Evolutionary conservation across 2,113 vertebrate species (phyloP).

Genomic region (Podiceps cristatus): DNA sequence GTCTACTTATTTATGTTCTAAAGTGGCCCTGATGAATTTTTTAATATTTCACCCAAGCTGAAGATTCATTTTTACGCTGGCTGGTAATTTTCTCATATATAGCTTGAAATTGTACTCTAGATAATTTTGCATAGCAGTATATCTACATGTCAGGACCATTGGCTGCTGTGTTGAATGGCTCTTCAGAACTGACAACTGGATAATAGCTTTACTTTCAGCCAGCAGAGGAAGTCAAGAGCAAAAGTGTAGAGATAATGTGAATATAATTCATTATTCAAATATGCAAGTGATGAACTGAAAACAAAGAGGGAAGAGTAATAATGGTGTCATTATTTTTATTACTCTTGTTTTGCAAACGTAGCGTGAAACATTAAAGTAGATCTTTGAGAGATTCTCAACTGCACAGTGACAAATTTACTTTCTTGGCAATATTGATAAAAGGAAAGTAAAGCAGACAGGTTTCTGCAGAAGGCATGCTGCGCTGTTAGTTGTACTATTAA

Average conservation of each 20-base stretch:
- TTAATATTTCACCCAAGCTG: conserved; percentile 72
- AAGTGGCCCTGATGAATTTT: conserved; percentile 73
- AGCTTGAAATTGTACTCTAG: conserved; percentile 75
- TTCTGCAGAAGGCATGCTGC: conserved; percentile 68
- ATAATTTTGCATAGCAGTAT: conserved; percentile 77
- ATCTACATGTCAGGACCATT: conserved; percentile 85
- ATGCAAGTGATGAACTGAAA: conserved; percentile 88
- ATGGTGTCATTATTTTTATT: conserved; percentile 97
- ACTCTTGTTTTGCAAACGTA: conserved; percentile 88
- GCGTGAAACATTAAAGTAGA: conserved; percentile 85
- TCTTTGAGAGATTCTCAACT: conserved; percentile 77
- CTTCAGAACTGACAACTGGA: conserved; percentile 89
- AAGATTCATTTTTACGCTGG: conserved; percentile 66
- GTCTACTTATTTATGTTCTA: conserved; percentile 77
- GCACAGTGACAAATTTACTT: conserved; percentile 76
- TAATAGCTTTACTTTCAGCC: conserved; percentile 95
- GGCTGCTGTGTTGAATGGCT: conserved; percentile 81
- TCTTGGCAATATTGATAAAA: conserved; percentile 76
- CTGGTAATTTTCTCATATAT: conserved; percentile 77
- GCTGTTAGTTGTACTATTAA: conserved; percentile 68
- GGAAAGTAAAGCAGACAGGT: conserved; percentile 74
- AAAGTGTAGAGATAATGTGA: conserved; percentile 92
- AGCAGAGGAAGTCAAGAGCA: conserved; percentile 89
- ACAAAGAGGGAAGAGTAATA: conserved; percentile 88
- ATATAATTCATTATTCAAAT: conserved; percentile 99